A percentile compares a stretch with the other conserved stretches of the same genome.
Conservation (phyloP, 2,113 vertebrate genomes). For the Vulpes ferrilata region DNA sequence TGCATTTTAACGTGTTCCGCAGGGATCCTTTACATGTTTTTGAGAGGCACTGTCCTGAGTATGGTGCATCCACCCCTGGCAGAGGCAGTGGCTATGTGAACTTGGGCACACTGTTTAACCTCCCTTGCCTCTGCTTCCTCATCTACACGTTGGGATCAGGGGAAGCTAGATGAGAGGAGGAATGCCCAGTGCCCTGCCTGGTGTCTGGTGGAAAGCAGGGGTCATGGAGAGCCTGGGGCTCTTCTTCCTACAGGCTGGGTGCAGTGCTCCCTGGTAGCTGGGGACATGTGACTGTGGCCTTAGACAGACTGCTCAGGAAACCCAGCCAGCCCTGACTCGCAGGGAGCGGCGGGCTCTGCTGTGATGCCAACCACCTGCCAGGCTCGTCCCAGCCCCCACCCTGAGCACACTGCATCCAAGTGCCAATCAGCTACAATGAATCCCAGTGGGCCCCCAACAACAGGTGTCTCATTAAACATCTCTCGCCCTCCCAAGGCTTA, state of each 20-base stretch:
- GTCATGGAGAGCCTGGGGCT: not conserved
- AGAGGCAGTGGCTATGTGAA: not conserved
- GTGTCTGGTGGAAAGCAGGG: too few relatives aligned
- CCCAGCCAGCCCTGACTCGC: not conserved
- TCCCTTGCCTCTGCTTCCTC: not conserved
- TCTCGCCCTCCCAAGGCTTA: conserved; percentile 87
- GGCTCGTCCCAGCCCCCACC: not conserved
- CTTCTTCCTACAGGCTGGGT: not conserved
- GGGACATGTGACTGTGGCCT: not conserved
- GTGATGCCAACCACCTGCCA: conserved; percentile 44
- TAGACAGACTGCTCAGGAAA: not conserved
- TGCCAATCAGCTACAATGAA: conserved; percentile 83
- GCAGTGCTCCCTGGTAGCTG: not conserved
- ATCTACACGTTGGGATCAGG: too few relatives aligned
- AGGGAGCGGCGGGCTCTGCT: not conserved
- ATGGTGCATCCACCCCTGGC: not conserved
- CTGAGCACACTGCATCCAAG: fast-evolving
- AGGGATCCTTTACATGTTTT: not conserved
- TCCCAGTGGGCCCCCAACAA: conserved; percentile 84
- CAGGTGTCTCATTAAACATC: conserved; percentile 90
- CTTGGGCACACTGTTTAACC: too few relatives aligned
- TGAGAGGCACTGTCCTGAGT: not conserved
- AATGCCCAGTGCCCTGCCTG: fast-evolving
- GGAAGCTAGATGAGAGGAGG: not conserved
- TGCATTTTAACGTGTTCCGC: not conserved